These are phyloP conservation scores for Trachelus tabidus DNA, from an alignment of 2,888 invertebrate species.

Conservation along the genomic window DNA sequence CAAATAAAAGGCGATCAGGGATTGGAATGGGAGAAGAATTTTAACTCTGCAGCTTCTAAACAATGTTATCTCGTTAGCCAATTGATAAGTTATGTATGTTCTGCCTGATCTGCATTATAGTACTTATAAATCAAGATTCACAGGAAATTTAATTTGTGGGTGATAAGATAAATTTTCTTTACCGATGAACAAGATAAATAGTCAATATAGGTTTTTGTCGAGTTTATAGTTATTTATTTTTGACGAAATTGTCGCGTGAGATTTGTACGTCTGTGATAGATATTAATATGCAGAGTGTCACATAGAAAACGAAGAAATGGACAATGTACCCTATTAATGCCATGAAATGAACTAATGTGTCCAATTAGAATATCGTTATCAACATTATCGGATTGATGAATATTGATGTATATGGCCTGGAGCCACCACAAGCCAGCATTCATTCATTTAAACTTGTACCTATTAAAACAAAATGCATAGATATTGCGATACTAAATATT, in stretches of 20 bases:
- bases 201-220: neutral
- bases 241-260: neutral
- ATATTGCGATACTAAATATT: neutral
- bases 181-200: no score
- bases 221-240: neutral
- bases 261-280: neutral
- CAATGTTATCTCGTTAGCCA: neutral
- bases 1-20: neutral
- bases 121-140: neutral
- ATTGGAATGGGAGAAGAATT: neutral
- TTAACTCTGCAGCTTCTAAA: neutral
- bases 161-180: neutral
- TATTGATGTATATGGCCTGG: neutral
- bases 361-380: neutral
- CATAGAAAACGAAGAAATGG: neutral
- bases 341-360: neutral
- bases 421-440: neutral
- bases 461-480: neutral
- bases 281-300: neutral
- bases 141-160: neutral
- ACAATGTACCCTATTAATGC: neutral
- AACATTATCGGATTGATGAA: neutral
- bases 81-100: neutral
- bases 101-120: neutral
- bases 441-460: neutral